Evolutionary conservation across 2,113 vertebrate genomes (phyloP).

Genomic region (Microtus pennsylvanicus): DNA sequence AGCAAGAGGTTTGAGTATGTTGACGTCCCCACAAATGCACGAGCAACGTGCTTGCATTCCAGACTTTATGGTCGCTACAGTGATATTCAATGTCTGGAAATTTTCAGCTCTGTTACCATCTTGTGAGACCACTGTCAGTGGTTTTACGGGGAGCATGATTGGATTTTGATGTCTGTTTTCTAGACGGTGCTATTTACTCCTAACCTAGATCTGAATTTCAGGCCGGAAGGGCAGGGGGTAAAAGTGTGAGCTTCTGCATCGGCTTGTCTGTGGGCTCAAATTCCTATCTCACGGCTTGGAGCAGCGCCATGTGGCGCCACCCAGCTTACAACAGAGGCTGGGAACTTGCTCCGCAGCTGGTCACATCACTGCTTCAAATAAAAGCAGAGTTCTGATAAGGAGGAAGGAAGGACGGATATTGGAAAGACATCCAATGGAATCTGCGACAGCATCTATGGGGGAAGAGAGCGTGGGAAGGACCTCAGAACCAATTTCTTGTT

Average conservation of each 20-base stretch:
- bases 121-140: not conserved
- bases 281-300: not conserved
- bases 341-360: not conserved
- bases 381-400: not conserved
- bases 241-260: not conserved
- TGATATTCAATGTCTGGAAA: not conserved
- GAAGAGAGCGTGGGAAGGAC: not conserved
- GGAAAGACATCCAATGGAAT: not conserved
- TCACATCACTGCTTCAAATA: not conserved
- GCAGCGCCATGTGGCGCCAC: not conserved
- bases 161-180: not conserved
- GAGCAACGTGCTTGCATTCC: not conserved
- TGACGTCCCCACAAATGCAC: not conserved
- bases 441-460: not conserved
- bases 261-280: not conserved
- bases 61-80: not conserved
- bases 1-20: not conserved
- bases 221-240: not conserved
- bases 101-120: not conserved
- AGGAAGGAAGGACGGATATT: not conserved
- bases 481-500: not conserved
- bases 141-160: not conserved
- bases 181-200: not conserved
- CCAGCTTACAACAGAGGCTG: slow-evolving; percentile 25
- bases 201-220: not conserved